phyloP scores from a whole-genome alignment of 2,113 vertebrate species.

The Sitta europaea region DNA sequence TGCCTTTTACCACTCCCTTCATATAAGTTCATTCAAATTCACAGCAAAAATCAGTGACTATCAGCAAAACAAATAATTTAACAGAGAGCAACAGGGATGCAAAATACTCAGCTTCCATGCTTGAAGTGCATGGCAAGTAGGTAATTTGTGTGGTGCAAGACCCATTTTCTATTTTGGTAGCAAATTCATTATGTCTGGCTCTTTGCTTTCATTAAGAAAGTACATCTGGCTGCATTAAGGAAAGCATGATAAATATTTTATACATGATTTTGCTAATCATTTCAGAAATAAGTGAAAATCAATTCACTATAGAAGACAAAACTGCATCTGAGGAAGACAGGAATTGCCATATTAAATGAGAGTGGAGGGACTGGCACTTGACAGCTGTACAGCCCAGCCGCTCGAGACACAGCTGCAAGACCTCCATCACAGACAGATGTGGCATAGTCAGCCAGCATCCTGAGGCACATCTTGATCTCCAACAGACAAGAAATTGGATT shows the following conservation, averaged over 20 bases:
- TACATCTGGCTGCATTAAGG: background rate
- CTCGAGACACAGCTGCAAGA: background rate
- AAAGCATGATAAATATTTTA: background rate
- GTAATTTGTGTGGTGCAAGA: background rate
- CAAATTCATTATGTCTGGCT: background rate
- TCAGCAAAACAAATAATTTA: background rate
- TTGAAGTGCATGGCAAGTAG: background rate
- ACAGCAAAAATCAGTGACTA: background rate
- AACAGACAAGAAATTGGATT: background rate
- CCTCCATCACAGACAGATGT: conserved; percentile 8
- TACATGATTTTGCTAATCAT: background rate
- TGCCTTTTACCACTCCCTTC: background rate
- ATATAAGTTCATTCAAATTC: background rate
- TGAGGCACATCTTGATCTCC: background rate
- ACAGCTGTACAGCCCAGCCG: conserved; percentile 8
- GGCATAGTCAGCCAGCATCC: background rate
- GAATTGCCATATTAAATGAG: background rate
- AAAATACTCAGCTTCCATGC: background rate
- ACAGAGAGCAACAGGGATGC: background rate
- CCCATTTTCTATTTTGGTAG: background rate
- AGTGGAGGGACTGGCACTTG: background rate
- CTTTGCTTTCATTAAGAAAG: background rate
- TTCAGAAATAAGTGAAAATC: background rate
- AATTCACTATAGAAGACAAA: background rate
- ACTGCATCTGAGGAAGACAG: background rate